Evolutionary conservation across 23 tunicate species (phyloP).

Genomic region (Oikopleura dioica): DNA sequence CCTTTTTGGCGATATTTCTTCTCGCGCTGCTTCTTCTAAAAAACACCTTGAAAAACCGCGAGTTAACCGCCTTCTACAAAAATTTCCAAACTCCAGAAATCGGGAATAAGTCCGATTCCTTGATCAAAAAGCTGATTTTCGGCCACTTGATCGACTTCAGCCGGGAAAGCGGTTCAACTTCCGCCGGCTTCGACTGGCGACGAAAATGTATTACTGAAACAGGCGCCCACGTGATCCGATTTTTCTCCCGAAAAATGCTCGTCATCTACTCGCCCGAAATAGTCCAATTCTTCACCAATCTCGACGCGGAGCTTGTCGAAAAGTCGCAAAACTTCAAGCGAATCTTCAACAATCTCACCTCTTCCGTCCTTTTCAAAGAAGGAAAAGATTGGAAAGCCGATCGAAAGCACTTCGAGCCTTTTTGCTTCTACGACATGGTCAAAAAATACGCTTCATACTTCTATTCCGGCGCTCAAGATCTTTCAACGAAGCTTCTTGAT

Average conservation of each 20-base stretch:
- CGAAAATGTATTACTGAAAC: background rate
- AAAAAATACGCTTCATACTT: background rate
- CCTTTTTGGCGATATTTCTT: too few relatives aligned
- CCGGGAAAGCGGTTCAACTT: background rate
- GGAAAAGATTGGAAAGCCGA: background rate
- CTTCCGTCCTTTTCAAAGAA: background rate
- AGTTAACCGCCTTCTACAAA: too few relatives aligned
- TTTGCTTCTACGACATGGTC: background rate
- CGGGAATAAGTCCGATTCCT: too few relatives aligned
- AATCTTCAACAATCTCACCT: background rate
- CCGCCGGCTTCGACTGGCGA: background rate
- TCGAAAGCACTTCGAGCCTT: background rate
- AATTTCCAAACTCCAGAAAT: too few relatives aligned
- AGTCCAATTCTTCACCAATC: background rate
- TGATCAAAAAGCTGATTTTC: background rate
- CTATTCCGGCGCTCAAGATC: background rate
- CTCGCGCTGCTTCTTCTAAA: too few relatives aligned
- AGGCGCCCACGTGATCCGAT: background rate
- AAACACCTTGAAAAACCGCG: too few relatives aligned
- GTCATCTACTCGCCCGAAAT: background rate
- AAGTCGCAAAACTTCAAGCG: background rate
- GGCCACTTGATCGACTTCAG: background rate
- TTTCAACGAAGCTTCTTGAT: background rate
- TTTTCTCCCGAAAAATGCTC: background rate
- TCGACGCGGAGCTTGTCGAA: background rate